Evolutionary conservation across 2,113 vertebrate genomes (phyloP), one percentile per base, ranked within the genome.

Genomic region (Tricholaema leucomelas): DNA sequence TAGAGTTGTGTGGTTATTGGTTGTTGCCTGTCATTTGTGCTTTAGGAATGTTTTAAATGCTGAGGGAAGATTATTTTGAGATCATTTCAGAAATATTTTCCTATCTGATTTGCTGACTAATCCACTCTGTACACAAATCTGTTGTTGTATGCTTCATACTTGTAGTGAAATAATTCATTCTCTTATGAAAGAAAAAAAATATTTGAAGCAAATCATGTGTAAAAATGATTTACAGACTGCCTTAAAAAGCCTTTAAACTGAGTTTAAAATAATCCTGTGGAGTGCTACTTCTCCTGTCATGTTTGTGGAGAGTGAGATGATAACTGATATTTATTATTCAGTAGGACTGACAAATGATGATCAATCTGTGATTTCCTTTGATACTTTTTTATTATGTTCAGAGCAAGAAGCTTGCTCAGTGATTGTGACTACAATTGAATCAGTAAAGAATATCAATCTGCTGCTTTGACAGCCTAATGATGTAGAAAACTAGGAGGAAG

Each of bases 231-330:
- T 73, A 31, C 8, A 87, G 44, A 17, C 27, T 78, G 27, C 33
- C 55, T 85, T 70, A 72, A 81, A 87, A 95, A 81, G 10, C 15
- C 15, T 79, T 91, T 59, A 70, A 81, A 15, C 7, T 30, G 25
- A 65, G 75, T 75, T 88, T 35, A 48, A 88, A 75, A 61, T 86
- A 61, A 75, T 79, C 7, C n/a, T 52, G 8, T 79, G 27, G 36
- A 88, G n/a, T 70, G 61, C 48, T 85, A 93, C 79, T 94, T 91
- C 87, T 94, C 71, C 80, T 95, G 71, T 93, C 67, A 33, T 81
- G 12, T 92, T 90, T 92, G 36, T 84, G 88, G 66, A 87, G 50
- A 88, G 16, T 67, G 46, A 85, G 33, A 50, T 76, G 75, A 58
- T 85, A 89, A 85, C 50, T 71, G 33, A 33, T 91, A 60, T 67